Evolutionary conservation across 2,113 vertebrate genomes (phyloP).

Genomic region (Colinus virginianus): DNA sequence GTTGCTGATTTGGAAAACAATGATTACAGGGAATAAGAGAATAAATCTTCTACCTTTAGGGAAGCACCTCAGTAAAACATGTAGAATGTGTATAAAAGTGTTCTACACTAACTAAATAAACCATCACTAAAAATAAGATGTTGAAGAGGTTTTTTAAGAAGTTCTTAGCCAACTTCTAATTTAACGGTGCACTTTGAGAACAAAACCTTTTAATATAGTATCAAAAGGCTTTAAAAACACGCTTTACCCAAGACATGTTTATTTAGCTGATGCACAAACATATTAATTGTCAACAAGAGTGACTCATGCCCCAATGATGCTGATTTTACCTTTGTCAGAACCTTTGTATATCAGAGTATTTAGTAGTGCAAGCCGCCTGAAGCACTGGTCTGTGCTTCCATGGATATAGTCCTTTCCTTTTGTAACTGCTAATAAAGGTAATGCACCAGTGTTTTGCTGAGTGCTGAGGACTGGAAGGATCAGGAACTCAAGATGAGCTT

Average conservation of each 20-base stretch:
- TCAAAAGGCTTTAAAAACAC: too few relatives aligned
- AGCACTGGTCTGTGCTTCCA: background rate
- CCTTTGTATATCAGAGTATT: background rate
- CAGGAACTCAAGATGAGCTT: background rate
- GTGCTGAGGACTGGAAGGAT: background rate
- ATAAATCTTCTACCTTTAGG: background rate
- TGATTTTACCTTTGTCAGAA: background rate
- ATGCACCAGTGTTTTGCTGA: background rate
- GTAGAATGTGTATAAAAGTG: background rate
- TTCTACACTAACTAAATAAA: background rate
- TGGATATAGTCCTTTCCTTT: background rate
- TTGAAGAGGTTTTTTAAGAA: background rate
- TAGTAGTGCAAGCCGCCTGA: rapidly evolving
- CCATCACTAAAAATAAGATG: background rate
- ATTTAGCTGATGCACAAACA: background rate
- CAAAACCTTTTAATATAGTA: background rate
- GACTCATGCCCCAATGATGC: background rate
- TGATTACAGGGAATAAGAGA: background rate
- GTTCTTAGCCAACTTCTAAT: background rate
- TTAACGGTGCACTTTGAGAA: background rate
- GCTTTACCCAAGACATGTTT: background rate
- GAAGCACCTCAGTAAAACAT: conserved; percentile 36
- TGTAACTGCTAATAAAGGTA: background rate
- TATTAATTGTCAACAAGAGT: background rate
- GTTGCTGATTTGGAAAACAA: background rate